A percentile compares a stretch with the other conserved stretches of the same genome.
Evolutionary conservation across 2,888 invertebrate genomes (phyloP).

Genomic region (Gnatocerus cornutus): DNA sequence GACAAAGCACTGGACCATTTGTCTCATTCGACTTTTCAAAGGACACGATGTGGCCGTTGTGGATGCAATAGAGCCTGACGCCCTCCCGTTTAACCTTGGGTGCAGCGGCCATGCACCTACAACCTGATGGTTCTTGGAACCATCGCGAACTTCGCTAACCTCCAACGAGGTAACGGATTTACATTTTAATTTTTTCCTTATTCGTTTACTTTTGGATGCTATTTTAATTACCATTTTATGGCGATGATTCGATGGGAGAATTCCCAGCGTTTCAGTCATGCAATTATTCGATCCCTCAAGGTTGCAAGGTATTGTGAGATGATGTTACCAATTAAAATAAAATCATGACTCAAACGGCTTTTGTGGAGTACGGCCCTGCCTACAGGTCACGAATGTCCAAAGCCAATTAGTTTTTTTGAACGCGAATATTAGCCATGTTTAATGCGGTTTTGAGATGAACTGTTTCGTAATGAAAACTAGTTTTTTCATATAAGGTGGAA

Average conservation of each 20-base stretch:
- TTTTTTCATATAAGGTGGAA: conserved; percentile 2
- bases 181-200: conserved; percentile 18
- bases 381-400: conserved; percentile 23
- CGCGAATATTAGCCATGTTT: conserved; percentile 8
- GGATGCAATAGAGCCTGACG: conserved; percentile 52
- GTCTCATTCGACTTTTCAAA: conserved; percentile 7
- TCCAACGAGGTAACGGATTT: conserved; percentile 31
- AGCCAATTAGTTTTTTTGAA: conserved; percentile 17
- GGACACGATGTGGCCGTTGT: conserved; percentile 38
- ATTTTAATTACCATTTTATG: conserved; percentile 22
- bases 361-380: conserved; percentile 1
- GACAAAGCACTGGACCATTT: conserved; percentile 11
- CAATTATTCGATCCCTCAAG: conserved; percentile 17
- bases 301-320: conserved; percentile 12
- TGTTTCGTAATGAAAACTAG: conserved; percentile 12
- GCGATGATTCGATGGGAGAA: conserved; percentile 20
- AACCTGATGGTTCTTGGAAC: conserved; percentile 29
- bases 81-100: conserved; percentile 57
- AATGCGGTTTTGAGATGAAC: conserved; percentile 11
- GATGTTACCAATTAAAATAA: conserved; percentile 29
- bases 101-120: conserved; percentile 55
- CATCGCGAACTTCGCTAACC: conserved; percentile 38
- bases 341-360: conserved; percentile 17
- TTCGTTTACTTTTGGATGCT: conserved; percentile 6
- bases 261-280: conserved; percentile 23